Evolutionary conservation across 2,113 vertebrate species (phyloP), one percentile per base, ranked within the genome.

Genomic region (Aspidoscelis tigris): DNA sequence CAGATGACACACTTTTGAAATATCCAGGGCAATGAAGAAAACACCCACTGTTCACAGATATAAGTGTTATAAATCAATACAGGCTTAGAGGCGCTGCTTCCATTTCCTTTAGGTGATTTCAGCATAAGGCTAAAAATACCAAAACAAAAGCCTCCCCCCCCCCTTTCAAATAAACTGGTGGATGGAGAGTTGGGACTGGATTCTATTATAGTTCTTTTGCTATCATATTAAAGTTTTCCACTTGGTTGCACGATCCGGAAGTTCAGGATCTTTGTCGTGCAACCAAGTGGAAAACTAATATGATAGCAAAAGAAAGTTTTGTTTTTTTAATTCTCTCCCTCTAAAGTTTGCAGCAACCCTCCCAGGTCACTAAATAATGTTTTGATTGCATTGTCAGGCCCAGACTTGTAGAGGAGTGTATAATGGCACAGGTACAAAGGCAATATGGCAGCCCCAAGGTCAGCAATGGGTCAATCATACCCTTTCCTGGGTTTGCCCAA

Each of bases 21-120:
- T 24, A 87, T 82, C 12, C 0, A 1, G 55, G 72, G 80, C 21
- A 26, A 53, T 79, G 72, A 50, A 64, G 87, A 87, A 88, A 73
- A 26, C 26, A 10, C 43, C 47, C 79, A 89, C 75, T 83, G 81
- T 75, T 84, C 75, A 61, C n/a, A 24, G 81, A 43, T 61, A 80
- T 81, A n/a, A 85, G 18, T 2, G 85, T 72, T 8, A 39, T n/a
- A 69, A 44, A 76, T 2, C 50, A 21, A 75, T 50, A 11, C 5
- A 69, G 12, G 2, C 73, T 0, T n/a, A 47, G 55, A 39, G 53
- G 3, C 7, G 1, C 12, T 7, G 21, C 20, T 78, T 78, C 43
- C 66, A 22, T 53, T 80, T 5, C 44, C 26, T 33, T 50, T 53
- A 21, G 2, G 4, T 64, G 61, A 26, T 16, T 70, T 70, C n/a